Evolutionary conservation across 2,888 invertebrate genomes (phyloP).

Genomic region (Corbicula japonica): DNA sequence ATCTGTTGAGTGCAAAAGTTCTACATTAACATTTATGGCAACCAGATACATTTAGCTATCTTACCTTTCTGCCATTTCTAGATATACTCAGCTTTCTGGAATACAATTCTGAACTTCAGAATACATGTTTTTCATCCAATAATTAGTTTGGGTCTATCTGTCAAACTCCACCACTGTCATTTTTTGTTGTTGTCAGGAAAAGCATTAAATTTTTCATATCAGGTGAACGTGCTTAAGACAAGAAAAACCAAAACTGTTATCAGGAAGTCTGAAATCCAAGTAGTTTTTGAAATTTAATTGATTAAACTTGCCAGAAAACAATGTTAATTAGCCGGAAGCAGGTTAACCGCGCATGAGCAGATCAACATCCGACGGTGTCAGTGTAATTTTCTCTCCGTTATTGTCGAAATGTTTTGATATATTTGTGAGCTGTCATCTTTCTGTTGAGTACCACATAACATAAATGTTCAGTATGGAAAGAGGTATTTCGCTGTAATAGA

Average conservation of each 20-base stretch:
- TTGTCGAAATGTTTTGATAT: no score
- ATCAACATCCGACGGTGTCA: slow-evolving; percentile 3
- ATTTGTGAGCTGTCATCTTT: no score
- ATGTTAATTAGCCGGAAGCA: slow-evolving; percentile 68
- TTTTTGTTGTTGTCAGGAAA: slow-evolving; percentile 15
- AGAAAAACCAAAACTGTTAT: not conserved
- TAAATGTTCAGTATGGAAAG: slow-evolving; percentile 33
- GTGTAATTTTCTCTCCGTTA: not conserved
- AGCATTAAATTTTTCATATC: not conserved
- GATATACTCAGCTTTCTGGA: not conserved
- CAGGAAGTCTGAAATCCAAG: not conserved
- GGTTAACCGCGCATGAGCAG: slow-evolving; percentile 49
- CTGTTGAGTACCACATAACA: no score
- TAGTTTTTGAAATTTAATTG: slow-evolving; percentile 43
- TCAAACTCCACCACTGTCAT: slow-evolving; percentile 57
- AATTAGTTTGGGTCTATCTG: slow-evolving; percentile 32
- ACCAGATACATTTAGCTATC: no score
- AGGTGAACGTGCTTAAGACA: not conserved
- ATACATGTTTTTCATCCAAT: slow-evolving; percentile 12
- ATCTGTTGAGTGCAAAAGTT: no score
- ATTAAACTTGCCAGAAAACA: slow-evolving; percentile 59
- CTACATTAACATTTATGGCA: no score
- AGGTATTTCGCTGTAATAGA: no score
- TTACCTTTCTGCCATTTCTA: slow-evolving; percentile 61
- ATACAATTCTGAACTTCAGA: slow-evolving; percentile 9